phyloP scores from a whole-genome alignment of 2,888 invertebrate species.

The Meghimatium bilineatum region DNA sequence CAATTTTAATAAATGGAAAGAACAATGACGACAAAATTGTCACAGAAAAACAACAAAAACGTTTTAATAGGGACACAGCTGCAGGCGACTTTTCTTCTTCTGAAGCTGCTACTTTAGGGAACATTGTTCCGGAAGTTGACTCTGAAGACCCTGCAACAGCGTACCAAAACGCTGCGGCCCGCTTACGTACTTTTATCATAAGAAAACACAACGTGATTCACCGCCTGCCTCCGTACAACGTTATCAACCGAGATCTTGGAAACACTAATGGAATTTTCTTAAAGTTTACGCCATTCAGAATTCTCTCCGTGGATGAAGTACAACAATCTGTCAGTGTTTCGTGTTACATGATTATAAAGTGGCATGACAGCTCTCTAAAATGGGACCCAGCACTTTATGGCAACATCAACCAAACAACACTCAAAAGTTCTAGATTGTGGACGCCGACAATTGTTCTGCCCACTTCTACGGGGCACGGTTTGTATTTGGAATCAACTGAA shows the following conservation, averaged over 20 bases:
- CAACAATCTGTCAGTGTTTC: constrained; percentile 18
- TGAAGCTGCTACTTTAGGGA: not conserved
- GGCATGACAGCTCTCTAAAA: constrained; percentile 6
- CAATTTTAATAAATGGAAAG: not conserved
- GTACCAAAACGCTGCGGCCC: not conserved
- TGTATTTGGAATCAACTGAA: constrained; percentile 3
- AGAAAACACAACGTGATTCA: not conserved
- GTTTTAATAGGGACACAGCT: not conserved
- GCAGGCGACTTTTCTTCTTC: not conserved
- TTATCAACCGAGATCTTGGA: not conserved
- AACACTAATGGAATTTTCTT: not conserved
- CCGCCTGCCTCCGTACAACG: not conserved
- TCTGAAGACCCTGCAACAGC: not conserved
- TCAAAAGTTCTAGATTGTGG: not conserved
- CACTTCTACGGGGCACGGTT: constrained; percentile 8
- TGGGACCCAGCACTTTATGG: constrained; percentile 7
- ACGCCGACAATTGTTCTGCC: not conserved
- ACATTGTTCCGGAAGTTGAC: too few relatives aligned
- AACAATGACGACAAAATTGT: not conserved
- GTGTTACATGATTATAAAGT: constrained; percentile 13
- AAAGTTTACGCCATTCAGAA: constrained; percentile 10
- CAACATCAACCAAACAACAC: not conserved
- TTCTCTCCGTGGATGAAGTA: constrained; percentile 20
- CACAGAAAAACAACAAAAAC: not conserved
- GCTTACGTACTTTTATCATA: not conserved